phyloP scores from a whole-genome alignment of 2,888 invertebrate genomes.

The Rhimphoctona megacephalus region DNA sequence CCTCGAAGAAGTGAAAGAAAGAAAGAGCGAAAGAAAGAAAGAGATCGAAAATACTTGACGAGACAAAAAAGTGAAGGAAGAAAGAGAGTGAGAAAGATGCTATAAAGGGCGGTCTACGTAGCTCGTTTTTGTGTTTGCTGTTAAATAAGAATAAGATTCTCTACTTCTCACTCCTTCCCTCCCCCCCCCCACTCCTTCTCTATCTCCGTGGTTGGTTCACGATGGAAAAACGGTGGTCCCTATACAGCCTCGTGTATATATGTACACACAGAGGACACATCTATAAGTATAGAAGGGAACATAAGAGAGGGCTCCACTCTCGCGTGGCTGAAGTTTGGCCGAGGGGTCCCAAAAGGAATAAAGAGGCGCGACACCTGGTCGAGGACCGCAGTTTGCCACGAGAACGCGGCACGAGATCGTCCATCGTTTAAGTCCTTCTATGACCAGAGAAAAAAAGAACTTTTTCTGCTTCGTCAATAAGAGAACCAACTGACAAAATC shows the following conservation, averaged over 20 bases:
- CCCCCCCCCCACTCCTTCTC: neutral
- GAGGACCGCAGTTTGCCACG: conserved; percentile 80
- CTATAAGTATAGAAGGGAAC: conserved; percentile 36
- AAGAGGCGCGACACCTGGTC: conserved; percentile 83
- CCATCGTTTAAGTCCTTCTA: conserved; percentile 7
- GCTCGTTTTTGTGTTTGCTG: conserved; percentile 77
- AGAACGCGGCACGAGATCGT: conserved; percentile 72
- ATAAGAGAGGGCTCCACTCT: conserved; percentile 57
- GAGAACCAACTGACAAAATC: neutral
- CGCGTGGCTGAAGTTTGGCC: conserved; percentile 50
- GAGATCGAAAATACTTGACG: conserved; percentile 48
- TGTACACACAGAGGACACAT: neutral
- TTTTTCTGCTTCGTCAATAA: neutral
- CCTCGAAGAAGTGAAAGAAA: conserved; percentile 38
- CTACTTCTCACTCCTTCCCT: conserved; percentile 65
- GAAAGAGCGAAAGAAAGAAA: conserved; percentile 30
- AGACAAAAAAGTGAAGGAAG: conserved; percentile 47
- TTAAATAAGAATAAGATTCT: conserved; percentile 83
- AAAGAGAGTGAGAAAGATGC: conserved; percentile 40
- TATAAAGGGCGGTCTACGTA: conserved; percentile 61
- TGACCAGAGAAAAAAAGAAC: neutral
- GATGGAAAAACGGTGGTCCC: conserved; percentile 33
- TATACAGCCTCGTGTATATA: neutral
- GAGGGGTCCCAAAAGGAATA: conserved; percentile 82
- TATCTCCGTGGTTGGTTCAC: conserved; percentile 8